A percentile compares a stretch with the other conserved stretches of the same genome.
Evolutionary conservation across 2,113 vertebrate genomes (phyloP).

Genomic region (Corythaeola cristata): DNA sequence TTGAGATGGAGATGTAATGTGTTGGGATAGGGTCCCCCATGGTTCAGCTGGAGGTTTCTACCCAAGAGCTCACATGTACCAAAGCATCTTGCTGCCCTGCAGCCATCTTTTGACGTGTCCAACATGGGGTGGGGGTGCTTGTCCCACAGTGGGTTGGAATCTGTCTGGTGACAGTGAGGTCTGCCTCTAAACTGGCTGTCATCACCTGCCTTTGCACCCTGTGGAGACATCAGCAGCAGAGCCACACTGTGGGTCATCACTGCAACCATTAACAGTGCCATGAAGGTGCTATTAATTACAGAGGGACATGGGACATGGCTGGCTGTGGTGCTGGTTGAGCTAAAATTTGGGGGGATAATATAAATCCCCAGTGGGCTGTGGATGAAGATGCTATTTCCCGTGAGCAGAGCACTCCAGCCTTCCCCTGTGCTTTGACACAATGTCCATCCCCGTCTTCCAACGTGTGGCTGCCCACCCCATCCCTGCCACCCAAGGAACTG

Average conservation of each 20-base stretch:
- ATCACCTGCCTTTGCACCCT: accelerated
- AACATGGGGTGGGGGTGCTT: accelerated
- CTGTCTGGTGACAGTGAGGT: background rate
- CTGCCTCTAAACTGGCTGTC: background rate
- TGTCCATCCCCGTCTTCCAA: background rate
- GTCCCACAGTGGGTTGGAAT: background rate
- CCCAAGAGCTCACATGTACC: background rate
- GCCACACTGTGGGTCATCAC: background rate
- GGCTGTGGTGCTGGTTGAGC: background rate
- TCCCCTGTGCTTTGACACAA: background rate
- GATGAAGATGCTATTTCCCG: background rate
- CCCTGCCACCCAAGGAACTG: background rate
- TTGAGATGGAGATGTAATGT: background rate
- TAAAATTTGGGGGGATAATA: background rate
- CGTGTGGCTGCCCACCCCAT: accelerated
- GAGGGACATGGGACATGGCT: background rate
- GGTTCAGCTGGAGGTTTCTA: background rate
- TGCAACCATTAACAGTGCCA: background rate
- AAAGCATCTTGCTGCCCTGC: background rate
- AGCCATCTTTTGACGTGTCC: background rate
- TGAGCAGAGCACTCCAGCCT: background rate
- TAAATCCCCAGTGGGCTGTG: background rate
- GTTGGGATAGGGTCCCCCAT: background rate
- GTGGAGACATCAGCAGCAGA: background rate
- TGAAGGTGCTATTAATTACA: background rate